Evolutionary conservation across 2,113 vertebrate species (phyloP).

Genomic region (Myrmecobius fasciatus): DNA sequence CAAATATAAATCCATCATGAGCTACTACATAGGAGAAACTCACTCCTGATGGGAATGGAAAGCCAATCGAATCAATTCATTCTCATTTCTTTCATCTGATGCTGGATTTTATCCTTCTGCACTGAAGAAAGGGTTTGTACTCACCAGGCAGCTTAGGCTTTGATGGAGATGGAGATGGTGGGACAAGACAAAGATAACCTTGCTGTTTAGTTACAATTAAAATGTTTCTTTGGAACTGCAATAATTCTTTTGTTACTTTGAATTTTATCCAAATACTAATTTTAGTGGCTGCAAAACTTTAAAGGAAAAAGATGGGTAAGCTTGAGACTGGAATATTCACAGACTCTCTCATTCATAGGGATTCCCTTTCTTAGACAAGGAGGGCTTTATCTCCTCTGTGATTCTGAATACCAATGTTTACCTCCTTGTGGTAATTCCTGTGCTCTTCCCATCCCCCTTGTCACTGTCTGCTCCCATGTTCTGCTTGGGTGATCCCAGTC

Average conservation of each 20-base stretch:
- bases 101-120: background rate
- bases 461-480: background rate
- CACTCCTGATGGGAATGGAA: background rate
- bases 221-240: background rate
- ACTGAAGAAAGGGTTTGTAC: background rate
- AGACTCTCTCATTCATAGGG: background rate
- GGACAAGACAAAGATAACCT: background rate
- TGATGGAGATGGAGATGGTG: background rate
- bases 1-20: constrained; percentile 47
- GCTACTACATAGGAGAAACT: constrained; percentile 25
- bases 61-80: background rate
- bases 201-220: background rate
- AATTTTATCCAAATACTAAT: background rate
- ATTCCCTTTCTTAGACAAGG: background rate
- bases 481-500: background rate
- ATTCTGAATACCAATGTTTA: background rate
- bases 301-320: background rate
- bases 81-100: background rate
- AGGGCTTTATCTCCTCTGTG: background rate
- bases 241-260: background rate
- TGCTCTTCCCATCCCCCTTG: background rate
- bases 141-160: background rate
- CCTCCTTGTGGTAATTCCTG: background rate
- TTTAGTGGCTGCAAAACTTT: background rate
- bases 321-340: background rate